phyloP scores from a whole-genome alignment of 2,113 vertebrate species.

The Neomonachus schauinslandi region DNA sequence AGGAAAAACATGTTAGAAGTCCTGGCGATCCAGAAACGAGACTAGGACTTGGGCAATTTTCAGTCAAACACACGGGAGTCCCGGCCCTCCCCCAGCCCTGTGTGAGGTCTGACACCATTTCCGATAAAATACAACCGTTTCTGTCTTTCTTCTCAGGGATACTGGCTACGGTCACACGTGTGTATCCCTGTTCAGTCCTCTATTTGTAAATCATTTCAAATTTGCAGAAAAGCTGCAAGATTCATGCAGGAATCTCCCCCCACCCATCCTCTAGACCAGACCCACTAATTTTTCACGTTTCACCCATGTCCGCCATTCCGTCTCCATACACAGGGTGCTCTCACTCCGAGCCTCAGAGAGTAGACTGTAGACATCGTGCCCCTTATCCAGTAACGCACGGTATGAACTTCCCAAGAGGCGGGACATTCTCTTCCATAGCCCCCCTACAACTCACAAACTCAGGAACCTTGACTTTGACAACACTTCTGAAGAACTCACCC shows the following conservation, averaged over 20 bases:
- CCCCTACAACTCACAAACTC: background rate
- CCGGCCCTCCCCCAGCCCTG: no score
- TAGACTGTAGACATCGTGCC: background rate
- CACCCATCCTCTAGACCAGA: background rate
- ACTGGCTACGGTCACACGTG: background rate
- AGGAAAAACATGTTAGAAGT: background rate
- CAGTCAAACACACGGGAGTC: background rate
- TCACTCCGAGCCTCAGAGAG: background rate
- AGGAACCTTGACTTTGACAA: background rate
- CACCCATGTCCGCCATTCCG: background rate
- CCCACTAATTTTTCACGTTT: background rate
- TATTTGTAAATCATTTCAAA: background rate
- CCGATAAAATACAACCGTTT: background rate
- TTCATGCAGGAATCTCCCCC: background rate
- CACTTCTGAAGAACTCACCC: background rate
- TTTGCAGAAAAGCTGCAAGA: background rate
- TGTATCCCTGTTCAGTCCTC: background rate
- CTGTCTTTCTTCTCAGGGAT: background rate
- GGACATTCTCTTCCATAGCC: background rate
- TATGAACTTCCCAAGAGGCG: background rate
- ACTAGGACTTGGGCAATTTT: background rate
- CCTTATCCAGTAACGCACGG: background rate
- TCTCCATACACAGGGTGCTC: background rate
- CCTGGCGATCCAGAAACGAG: background rate
- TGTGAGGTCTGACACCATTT: background rate